These are phyloP conservation scores for Nansenia antarctica DNA, from an alignment of 2,113 vertebrate species.

Conservation along the genomic window DNA sequence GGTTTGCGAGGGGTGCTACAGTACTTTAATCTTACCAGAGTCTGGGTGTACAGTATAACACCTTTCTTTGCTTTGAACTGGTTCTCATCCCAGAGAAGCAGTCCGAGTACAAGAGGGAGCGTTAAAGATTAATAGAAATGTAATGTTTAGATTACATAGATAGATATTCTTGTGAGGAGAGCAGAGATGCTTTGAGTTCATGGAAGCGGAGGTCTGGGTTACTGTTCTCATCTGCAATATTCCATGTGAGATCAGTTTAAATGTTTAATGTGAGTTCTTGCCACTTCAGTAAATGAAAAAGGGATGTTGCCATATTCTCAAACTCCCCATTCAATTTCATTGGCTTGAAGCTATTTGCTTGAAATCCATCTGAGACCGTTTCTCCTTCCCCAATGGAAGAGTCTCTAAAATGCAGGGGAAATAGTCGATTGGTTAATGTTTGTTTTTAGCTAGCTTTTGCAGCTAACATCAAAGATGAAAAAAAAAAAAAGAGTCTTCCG, in stretches of 20 bases:
- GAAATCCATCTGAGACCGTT: conserved; percentile 30
- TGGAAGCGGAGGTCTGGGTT: conserved; percentile 9
- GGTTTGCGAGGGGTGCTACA: too few species aligned
- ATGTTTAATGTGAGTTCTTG: conserved; percentile 49
- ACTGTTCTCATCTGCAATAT: background rate
- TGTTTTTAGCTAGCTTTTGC: conserved; percentile 79
- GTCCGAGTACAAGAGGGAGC: background rate
- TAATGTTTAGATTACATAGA: background rate
- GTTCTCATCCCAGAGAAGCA: too few species aligned
- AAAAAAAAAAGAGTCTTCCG: conserved; percentile 59
- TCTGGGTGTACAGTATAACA: too few species aligned
- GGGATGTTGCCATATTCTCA: conserved; percentile 47
- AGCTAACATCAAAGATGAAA: conserved; percentile 95
- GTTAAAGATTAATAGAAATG: background rate
- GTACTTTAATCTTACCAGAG: too few species aligned
- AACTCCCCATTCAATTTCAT: conserved; percentile 50
- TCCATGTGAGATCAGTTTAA: conserved; percentile 25
- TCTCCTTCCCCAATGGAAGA: background rate
- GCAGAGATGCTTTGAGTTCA: background rate
- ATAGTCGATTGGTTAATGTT: conserved; percentile 60
- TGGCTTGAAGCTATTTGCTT: conserved; percentile 39
- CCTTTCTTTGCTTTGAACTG: too few species aligned
- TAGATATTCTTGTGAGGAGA: background rate
- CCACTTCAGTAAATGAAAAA: conserved; percentile 64
- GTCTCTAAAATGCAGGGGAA: conserved; percentile 38